Evolutionary conservation across 2,797 vertebrate genomes (phyloP).

Genomic region (Glyptemys insculpta): DNA sequence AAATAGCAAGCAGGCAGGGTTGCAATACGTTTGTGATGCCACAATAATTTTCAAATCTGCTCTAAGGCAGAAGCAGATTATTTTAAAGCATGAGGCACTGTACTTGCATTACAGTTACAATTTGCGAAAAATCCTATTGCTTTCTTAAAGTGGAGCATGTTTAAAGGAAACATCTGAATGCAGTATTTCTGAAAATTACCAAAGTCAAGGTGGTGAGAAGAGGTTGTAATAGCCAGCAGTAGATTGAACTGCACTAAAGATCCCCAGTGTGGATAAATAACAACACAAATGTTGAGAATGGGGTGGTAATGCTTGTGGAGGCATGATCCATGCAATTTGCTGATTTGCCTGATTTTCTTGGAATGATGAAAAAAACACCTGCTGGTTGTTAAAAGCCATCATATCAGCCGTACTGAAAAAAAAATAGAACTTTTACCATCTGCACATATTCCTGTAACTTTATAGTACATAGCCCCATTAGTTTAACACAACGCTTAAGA

Average conservation of each 20-base stretch:
- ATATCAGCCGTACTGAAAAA: neutral
- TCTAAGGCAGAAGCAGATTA: neutral
- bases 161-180: neutral
- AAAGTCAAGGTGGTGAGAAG: neutral
- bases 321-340: conserved; percentile 28
- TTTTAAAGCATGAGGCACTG: neutral
- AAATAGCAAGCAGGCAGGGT: neutral
- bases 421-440: neutral
- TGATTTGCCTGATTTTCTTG: conserved; percentile 34
- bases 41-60: neutral
- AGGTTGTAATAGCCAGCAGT: neutral
- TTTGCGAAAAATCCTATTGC: neutral
- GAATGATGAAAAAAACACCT: conserved; percentile 50
- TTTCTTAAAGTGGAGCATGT: neutral
- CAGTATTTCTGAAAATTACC: neutral
- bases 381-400: conserved; percentile 25
- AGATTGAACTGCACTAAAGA: neutral
- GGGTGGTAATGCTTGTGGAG: neutral
- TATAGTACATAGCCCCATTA: neutral
- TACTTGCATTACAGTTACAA: neutral
- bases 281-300: neutral
- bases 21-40: neutral
- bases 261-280: neutral
- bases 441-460: neutral
- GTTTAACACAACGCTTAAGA: neutral